Conservation (phyloP, 2,888 invertebrate species). For the Spodoptera exigua region DNA sequence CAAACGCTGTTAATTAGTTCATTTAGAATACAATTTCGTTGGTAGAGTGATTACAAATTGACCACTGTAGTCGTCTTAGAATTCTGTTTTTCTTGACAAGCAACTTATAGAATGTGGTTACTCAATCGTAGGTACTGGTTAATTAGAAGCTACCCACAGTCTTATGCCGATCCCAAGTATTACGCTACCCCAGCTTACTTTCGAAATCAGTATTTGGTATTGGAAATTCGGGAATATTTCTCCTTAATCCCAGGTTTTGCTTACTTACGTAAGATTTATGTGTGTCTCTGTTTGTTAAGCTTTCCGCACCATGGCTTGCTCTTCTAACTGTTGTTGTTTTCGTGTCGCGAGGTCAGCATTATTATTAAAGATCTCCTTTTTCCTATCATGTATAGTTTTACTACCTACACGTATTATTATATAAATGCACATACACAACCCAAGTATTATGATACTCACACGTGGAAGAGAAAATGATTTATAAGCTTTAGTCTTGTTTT, state of each 20-base stretch:
- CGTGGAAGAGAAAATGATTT: slow-evolving; percentile 42
- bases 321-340: slow-evolving; percentile 3
- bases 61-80: too few relatives aligned
- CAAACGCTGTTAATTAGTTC: slow-evolving; percentile 19
- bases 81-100: too few relatives aligned
- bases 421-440: neutral
- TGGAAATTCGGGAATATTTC: neutral
- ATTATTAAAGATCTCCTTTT: neutral
- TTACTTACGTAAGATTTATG: slow-evolving; percentile 28
- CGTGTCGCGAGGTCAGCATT: slow-evolving; percentile 1
- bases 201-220: neutral
- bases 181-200: too few relatives aligned
- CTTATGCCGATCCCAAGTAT: too few relatives aligned
- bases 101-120: too few relatives aligned
- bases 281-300: slow-evolving; percentile 32
- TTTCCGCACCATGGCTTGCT: slow-evolving; percentile 8
- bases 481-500: slow-evolving; percentile 47
- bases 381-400: neutral
- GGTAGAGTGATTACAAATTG: too few relatives aligned
- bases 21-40: neutral
- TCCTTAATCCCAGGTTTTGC: slow-evolving; percentile 1
- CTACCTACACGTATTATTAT: neutral
- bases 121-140: too few relatives aligned
- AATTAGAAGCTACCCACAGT: too few relatives aligned
- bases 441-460: neutral